phyloP scores from a whole-genome alignment of 2,888 invertebrate species.

The Deilephila porcellus region DNA sequence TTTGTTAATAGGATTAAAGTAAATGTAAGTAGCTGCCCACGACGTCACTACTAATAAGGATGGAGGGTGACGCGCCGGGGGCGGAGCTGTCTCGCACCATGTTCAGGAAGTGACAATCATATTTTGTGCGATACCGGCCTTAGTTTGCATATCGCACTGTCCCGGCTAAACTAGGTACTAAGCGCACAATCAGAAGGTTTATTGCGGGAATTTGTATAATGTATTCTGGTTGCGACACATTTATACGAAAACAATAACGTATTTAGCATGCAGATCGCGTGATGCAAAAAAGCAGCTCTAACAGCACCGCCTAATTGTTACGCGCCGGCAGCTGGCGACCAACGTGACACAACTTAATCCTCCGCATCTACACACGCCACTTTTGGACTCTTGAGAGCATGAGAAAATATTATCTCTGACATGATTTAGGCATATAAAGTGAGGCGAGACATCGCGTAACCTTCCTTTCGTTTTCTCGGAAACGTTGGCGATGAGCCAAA shows the following conservation, averaged over 20 bases:
- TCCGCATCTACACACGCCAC: constrained; percentile 34
- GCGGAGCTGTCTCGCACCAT: constrained; percentile 60
- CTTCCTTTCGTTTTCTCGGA: constrained; percentile 81
- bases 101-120: constrained; percentile 75
- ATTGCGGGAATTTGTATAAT: constrained; percentile 11
- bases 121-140: constrained; percentile 34
- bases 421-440: constrained; percentile 82
- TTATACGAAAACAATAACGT: constrained; percentile 18
- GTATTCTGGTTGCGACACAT: constrained; percentile 16
- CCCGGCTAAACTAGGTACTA: not conserved
- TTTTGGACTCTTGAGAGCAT: constrained; percentile 54
- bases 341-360: constrained; percentile 32
- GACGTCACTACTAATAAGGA: constrained; percentile 72
- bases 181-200: not conserved
- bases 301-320: constrained; percentile 55
- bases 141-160: constrained; percentile 16
- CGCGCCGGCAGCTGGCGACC: constrained; percentile 45
- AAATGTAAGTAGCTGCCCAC: constrained; percentile 31
- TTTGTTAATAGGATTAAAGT: constrained; percentile 28
- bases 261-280: constrained; percentile 5
- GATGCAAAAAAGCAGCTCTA: constrained; percentile 56
- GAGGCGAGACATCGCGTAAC: constrained; percentile 82
- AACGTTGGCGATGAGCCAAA: constrained; percentile 75
- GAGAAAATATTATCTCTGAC: constrained; percentile 73
- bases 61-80: constrained; percentile 69